Percentiles rank a stretch among this genome's conserved stretches.
phyloP scores from a whole-genome alignment of 2,113 vertebrate species.

The Acanthochromis polyacanthus region DNA sequence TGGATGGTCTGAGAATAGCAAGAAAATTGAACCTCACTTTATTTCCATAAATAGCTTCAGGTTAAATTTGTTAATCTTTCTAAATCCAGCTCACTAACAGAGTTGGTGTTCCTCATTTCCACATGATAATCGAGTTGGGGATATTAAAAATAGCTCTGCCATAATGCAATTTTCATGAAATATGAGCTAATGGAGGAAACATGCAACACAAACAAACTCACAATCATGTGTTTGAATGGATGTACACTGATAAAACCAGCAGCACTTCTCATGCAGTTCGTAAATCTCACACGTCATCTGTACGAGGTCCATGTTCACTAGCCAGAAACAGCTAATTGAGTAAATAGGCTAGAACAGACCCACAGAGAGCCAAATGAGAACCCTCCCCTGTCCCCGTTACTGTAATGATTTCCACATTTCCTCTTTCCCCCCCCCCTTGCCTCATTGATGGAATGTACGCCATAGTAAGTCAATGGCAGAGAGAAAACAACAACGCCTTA shows the following conservation, averaged over 20 bases:
- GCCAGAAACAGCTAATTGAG: slow-evolving; percentile 71
- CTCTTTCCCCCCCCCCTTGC: slow-evolving; percentile 39
- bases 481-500: slow-evolving; percentile 61
- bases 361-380: slow-evolving; percentile 65
- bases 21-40: slow-evolving; percentile 8
- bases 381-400: slow-evolving; percentile 73
- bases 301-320: slow-evolving; percentile 58
- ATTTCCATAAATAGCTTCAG: slow-evolving; percentile 13
- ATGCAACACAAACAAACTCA: slow-evolving; percentile 51
- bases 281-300: slow-evolving; percentile 56
- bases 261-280: slow-evolving; percentile 7
- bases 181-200: slow-evolving; percentile 68
- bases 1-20: background rate
- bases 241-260: slow-evolving; percentile 59
- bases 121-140: background rate
- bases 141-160: slow-evolving; percentile 56
- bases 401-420: slow-evolving; percentile 84
- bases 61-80: slow-evolving; percentile 28
- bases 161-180: slow-evolving; percentile 63
- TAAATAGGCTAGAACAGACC: slow-evolving; percentile 73
- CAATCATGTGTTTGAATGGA: slow-evolving; percentile 11
- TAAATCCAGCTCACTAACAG: background rate
- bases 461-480: slow-evolving; percentile 56
- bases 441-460: slow-evolving; percentile 65
- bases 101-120: background rate